Evolutionary conservation across 35 echinoderm and acorn worm species (phyloP), one percentile per base, ranked within the genome.

Genomic region (Chiridota heheva): DNA sequence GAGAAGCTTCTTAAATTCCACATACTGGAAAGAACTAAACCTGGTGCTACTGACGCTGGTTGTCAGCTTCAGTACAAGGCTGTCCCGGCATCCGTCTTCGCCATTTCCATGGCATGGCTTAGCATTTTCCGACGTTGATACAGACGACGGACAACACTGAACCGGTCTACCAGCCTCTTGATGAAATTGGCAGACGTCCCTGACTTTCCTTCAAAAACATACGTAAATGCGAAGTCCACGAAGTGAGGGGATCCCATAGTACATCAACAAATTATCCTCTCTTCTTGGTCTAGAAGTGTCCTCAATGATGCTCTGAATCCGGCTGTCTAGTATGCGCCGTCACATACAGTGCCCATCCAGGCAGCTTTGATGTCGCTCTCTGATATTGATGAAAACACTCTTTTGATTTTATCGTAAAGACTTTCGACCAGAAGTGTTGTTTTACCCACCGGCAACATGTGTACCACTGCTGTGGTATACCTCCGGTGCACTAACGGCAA

Each of bases 401-500:
- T 60, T 5, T 60, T 60, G 18, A 58, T 4, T 22, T 18, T 58
- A 27, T 58, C 46, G 24, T 10, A 67, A 36, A 29, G 6, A 5
- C 69, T 12, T 44, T 73, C 69, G 12, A 6, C 69, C 18, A 73
- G 69, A n/a, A 12, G 69, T 17, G 5, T 4, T 44, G 69, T 17
- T 6, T 12, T 45, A 1, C 37, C 36, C 17, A 15, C 69, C 18
- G 4, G 3, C 17, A 27, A 4, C 35, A 12, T 45, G 39, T 3
- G n/a, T 33, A 16, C 35, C 20, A 1, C 12, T 12, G 17, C 30
- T 31, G 12, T 70, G 25, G 36, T 73, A 44, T 15, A 73, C 69
- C 22, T 45, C 69, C 24, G 69, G 42, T 5, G 69, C 18, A 73
- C 37, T 73, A n/a, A 73, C 69, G 26, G 69, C 69, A 8, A 73